phyloP scores from a whole-genome alignment of 1,140 invertebrate genomes.

The Sitodiplosis mosellana region DNA sequence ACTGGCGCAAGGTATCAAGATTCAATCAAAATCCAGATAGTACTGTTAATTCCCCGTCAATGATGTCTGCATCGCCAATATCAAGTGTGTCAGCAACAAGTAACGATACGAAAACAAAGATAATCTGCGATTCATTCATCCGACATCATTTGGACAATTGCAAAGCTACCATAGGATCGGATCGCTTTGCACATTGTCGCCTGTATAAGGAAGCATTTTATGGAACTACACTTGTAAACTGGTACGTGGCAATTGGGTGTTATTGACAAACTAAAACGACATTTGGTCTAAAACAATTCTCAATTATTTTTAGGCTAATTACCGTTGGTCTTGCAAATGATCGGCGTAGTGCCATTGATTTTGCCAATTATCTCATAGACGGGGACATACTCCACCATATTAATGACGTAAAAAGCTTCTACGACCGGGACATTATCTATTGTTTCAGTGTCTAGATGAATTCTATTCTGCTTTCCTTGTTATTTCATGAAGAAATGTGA shows the following conservation, averaged over 20 bases:
- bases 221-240: constrained; percentile 66
- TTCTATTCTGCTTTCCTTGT: no score
- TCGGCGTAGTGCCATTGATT: constrained; percentile 55
- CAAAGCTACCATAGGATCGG: constrained; percentile 54
- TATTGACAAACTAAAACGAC: no score
- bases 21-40: constrained; percentile 30
- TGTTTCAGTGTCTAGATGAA: constrained; percentile 31
- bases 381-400: constrained; percentile 70
- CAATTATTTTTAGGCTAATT: no score
- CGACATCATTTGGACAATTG: constrained; percentile 70
- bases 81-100: constrained; percentile 53
- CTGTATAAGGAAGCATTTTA: constrained; percentile 63
- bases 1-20: constrained; percentile 30
- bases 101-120: constrained; percentile 52
- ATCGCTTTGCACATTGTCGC: constrained; percentile 52
- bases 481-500: no score
- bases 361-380: constrained; percentile 65
- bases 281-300: no score
- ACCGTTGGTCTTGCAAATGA: constrained; percentile 55
- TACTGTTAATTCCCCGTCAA: constrained; percentile 41
- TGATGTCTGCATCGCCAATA: no score
- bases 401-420: constrained; percentile 63
- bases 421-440: constrained; percentile 48
- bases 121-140: constrained; percentile 76
- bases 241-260: constrained; percentile 26